These are phyloP conservation scores for Oxytorus armatus DNA, from an alignment of 2,888 invertebrate species.

Conservation along the genomic window DNA sequence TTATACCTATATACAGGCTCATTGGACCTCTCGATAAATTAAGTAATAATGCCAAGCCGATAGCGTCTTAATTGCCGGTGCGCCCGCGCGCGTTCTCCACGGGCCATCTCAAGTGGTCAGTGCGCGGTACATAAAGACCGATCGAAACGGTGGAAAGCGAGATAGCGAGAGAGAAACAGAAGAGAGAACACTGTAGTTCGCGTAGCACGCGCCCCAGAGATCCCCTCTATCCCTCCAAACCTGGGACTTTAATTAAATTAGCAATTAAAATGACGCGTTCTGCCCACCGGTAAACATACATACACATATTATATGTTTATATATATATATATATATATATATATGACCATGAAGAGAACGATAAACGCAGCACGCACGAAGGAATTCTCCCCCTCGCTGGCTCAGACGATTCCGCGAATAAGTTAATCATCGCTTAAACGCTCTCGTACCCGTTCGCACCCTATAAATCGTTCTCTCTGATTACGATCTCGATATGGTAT, in stretches of 20 bases:
- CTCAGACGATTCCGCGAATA: slow-evolving; percentile 61
- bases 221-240: slow-evolving; percentile 41
- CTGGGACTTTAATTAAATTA: slow-evolving; percentile 82
- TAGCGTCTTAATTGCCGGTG: slow-evolving; percentile 82
- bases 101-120: slow-evolving; percentile 30
- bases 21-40: slow-evolving; percentile 76
- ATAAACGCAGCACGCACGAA: slow-evolving; percentile 58
- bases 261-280: slow-evolving; percentile 82
- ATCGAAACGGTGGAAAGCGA: slow-evolving; percentile 47
- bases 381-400: slow-evolving; percentile 32
- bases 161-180: slow-evolving; percentile 18
- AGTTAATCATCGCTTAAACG: slow-evolving; percentile 66
- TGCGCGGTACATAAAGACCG: slow-evolving; percentile 54
- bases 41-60: slow-evolving; percentile 80
- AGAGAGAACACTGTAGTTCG: slow-evolving; percentile 19
- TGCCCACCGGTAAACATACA: slow-evolving; percentile 67
- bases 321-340: slow-evolving; percentile 3
- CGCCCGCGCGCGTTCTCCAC: slow-evolving; percentile 1
- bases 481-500: slow-evolving; percentile 60
- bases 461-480: slow-evolving; percentile 60
- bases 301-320: slow-evolving; percentile 49
- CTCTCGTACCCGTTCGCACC: slow-evolving; percentile 60
- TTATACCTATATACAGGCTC: not conserved
- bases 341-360: slow-evolving; percentile 22
- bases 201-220: slow-evolving; percentile 57